Percentiles rank a stretch among this genome's conserved stretches.
Conservation (phyloP, 2,888 invertebrate genomes). For the Philopedon plagiatum region DNA sequence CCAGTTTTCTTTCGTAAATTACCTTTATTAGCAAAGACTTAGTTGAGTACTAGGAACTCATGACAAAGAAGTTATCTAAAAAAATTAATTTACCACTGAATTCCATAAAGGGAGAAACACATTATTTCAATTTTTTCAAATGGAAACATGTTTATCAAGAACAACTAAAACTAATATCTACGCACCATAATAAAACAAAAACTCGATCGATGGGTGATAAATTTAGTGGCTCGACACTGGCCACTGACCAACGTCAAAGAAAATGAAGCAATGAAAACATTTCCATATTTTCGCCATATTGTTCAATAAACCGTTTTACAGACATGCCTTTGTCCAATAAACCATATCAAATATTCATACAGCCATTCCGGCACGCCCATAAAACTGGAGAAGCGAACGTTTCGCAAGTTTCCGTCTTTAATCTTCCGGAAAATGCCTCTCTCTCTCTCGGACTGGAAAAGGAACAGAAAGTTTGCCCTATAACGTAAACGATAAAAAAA, state of each 20-base stretch:
- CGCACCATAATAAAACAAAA: too few relatives aligned
- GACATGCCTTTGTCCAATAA: conserved; percentile 12
- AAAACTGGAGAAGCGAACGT: conserved; percentile 40
- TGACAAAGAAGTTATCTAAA: too few relatives aligned
- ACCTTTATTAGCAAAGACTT: too few relatives aligned
- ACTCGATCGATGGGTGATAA: too few relatives aligned
- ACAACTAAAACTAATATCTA: too few relatives aligned
- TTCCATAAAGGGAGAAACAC: too few relatives aligned
- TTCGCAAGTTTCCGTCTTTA: conserved; percentile 47
- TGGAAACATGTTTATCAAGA: too few relatives aligned
- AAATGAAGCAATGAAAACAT: background rate
- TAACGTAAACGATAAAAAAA: conserved; percentile 43
- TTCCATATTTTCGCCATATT: background rate
- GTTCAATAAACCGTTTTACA: conserved; percentile 11
- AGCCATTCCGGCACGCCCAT: conserved; percentile 24
- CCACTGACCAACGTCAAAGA: background rate
- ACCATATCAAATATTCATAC: conserved; percentile 39
- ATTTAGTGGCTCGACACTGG: background rate
- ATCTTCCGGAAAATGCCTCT: conserved; percentile 48
- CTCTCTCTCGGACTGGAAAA: conserved; percentile 43
- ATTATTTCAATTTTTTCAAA: too few relatives aligned
- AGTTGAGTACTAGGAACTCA: too few relatives aligned
- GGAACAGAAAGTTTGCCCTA: conserved; percentile 39
- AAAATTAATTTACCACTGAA: too few relatives aligned
- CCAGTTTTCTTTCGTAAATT: too few relatives aligned